Evolutionary conservation across 2,797 vertebrate genomes (phyloP).

Genomic region (Enteromius viviparus): DNA sequence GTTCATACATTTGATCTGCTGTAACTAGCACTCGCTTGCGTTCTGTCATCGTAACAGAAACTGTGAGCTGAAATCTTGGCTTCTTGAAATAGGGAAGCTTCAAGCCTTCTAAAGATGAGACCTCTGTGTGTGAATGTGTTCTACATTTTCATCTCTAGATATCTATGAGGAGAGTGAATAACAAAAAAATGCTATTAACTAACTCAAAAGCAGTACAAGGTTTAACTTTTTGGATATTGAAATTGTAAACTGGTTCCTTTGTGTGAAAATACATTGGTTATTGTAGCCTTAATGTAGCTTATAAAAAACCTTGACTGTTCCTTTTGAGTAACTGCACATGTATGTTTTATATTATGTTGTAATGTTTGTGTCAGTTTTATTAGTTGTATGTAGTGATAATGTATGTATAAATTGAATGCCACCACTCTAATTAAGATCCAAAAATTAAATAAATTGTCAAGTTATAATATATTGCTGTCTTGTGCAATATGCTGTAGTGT

Average conservation of each 20-base stretch:
- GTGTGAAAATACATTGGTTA: background rate
- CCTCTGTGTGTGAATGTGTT: background rate
- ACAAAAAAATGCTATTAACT: background rate
- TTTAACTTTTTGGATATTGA: background rate
- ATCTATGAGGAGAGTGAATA: background rate
- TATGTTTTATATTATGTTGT: no score
- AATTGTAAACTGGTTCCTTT: background rate
- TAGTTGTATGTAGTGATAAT: background rate
- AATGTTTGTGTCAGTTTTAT: background rate
- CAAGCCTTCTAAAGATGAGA: background rate
- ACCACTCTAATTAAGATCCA: background rate
- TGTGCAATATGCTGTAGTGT: background rate
- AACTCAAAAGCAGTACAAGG: background rate
- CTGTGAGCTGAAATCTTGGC: background rate
- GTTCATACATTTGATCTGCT: conserved; percentile 3
- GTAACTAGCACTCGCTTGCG: background rate
- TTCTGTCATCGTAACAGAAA: background rate
- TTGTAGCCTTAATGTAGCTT: background rate
- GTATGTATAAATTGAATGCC: background rate
- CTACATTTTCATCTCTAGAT: background rate
- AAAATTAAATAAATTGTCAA: background rate
- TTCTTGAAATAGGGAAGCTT: background rate
- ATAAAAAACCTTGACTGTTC: background rate
- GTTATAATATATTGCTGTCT: background rate
- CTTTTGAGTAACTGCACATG: background rate